Percentiles rank a stretch among this genome's conserved stretches.
Evolutionary conservation across 2,888 invertebrate species (phyloP).

Genomic region (Nyleta sp.): DNA sequence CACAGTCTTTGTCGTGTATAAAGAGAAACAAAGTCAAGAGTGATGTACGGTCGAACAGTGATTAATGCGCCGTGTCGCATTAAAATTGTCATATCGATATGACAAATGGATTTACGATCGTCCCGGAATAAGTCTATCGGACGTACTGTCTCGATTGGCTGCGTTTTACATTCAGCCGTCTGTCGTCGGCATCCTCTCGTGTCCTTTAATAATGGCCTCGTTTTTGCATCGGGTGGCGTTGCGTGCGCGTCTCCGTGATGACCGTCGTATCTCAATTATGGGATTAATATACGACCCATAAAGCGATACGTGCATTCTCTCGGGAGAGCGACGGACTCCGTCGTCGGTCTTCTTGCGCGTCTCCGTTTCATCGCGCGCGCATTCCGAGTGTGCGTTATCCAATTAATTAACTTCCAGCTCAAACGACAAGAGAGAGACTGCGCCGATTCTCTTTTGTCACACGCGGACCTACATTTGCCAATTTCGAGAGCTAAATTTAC

Average conservation of each 20-base stretch:
- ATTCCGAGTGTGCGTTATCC: constrained; percentile 74
- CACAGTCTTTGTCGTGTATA: constrained; percentile 29
- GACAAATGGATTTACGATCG: constrained; percentile 58
- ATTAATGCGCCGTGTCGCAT: constrained; percentile 53
- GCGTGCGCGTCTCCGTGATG: constrained; percentile 70
- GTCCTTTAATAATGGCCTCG: constrained; percentile 69
- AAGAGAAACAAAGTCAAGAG: constrained; percentile 37
- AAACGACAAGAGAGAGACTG: constrained; percentile 43
- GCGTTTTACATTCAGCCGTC: constrained; percentile 54
- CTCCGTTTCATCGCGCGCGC: constrained; percentile 63
- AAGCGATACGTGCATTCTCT: constrained; percentile 72
- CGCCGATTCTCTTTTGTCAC: constrained; percentile 60
- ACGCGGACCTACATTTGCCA: constrained; percentile 39
- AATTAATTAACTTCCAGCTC: constrained; percentile 72
- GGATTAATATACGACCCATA: constrained; percentile 80
- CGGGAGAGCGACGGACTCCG: constrained; percentile 9
- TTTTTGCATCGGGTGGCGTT: constrained; percentile 70
- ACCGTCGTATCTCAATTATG: constrained; percentile 80
- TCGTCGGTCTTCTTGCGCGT: constrained; percentile 54
- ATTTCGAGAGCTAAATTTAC: constrained; percentile 45
- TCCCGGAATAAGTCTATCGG: constrained; percentile 36
- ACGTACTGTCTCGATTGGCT: constrained; percentile 36
- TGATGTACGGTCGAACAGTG: constrained; percentile 45
- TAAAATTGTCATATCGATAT: constrained; percentile 63
- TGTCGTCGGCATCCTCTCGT: constrained; percentile 63